Evolutionary conservation across 1,140 invertebrate species (phyloP).

Genomic region (Adelges cooleyi): DNA sequence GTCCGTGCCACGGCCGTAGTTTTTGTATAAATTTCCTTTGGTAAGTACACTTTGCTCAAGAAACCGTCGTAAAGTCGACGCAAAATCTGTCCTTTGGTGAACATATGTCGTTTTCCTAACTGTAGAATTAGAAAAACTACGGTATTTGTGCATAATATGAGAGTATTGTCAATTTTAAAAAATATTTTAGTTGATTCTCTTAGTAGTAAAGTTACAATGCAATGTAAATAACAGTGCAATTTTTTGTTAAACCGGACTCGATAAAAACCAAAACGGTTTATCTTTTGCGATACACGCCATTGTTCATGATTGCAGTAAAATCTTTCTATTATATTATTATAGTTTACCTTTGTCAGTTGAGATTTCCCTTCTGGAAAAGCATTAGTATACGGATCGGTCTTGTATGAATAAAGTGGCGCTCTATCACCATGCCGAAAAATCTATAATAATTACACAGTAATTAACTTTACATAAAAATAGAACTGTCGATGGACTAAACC

Average conservation of each 20-base stretch:
- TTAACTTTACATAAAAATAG: too few species aligned
- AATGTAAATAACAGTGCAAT: not conserved
- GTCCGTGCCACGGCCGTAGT: conserved; percentile 1
- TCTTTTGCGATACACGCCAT: not conserved
- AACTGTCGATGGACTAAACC: too few species aligned
- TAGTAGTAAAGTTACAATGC: not conserved
- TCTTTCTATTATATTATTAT: not conserved
- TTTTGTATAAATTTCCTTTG: conserved; percentile 5
- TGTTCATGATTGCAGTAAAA: not conserved
- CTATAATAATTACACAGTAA: too few species aligned
- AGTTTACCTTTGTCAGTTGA: not conserved
- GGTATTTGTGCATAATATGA: too few species aligned
- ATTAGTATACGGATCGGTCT: not conserved
- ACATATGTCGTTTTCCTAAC: conserved; percentile 28
- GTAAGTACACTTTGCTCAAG: conserved; percentile 1
- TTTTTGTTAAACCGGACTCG: too few species aligned
- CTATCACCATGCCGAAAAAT: conserved; percentile 10
- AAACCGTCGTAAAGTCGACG: conserved; percentile 24
- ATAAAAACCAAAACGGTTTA: not conserved
- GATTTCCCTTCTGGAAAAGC: not conserved
- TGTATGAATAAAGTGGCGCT: not conserved
- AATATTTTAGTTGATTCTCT: not conserved
- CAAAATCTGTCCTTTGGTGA: conserved; percentile 20
- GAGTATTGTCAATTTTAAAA: too few species aligned
- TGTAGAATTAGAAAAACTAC: not conserved